These are phyloP conservation scores for Chrysochloris asiatica DNA, from an alignment of 2,113 vertebrate species.

Conservation along the genomic window DNA sequence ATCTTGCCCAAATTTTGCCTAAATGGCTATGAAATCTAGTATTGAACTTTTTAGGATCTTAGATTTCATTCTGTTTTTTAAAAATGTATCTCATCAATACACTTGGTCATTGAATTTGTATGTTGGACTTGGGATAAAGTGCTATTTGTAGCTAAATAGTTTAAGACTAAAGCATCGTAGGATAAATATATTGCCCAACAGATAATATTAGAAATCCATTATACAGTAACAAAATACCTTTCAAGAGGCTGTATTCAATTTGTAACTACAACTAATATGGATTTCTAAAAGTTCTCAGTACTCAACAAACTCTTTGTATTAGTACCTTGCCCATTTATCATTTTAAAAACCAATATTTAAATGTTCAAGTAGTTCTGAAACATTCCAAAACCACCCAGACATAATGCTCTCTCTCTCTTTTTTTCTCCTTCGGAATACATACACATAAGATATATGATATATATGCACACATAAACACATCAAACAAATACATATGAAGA, in stretches of 20 bases:
- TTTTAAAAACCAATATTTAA: not conserved
- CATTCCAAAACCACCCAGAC: not conserved
- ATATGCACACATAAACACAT: not conserved
- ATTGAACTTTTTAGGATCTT: not conserved
- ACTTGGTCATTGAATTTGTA: not conserved
- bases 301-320: not conserved
- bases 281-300: not conserved
- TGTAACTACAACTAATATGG: not conserved
- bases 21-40: not conserved
- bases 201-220: not conserved
- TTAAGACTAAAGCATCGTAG: not conserved
- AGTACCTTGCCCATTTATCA: not conserved
- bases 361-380: not conserved
- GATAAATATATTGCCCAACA: not conserved
- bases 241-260: not conserved
- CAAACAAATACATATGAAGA: not conserved
- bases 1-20: not conserved
- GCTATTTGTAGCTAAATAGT: not conserved
- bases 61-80: not conserved
- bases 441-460: not conserved
- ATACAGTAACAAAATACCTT: not conserved
- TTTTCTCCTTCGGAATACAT: too few relatives aligned
- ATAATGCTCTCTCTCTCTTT: not conserved
- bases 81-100: not conserved
- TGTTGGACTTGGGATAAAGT: not conserved